Base-by-base conservation (phyloP, 2,797 vertebrate species). In the Sebastes hubbsi region DNA sequence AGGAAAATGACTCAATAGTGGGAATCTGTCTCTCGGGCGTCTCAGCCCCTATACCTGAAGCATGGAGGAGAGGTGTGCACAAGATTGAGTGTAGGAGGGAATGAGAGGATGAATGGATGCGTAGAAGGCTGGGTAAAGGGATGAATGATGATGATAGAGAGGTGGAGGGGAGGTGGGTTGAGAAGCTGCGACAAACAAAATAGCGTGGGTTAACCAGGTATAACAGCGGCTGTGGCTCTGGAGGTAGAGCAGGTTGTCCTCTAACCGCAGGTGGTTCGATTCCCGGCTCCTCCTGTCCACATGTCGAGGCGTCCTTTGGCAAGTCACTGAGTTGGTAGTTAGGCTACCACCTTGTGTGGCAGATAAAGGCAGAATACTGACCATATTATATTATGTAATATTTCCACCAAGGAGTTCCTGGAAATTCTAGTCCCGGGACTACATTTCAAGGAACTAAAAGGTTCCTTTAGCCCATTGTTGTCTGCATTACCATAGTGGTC, bases 121-220 rank as follows among this genome's bases (percentile, higher is more conserved):
- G n/a, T 54, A 16, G 27, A 72, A 24, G 30, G 20, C 14, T 59
- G 18, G 8, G n/a, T 70, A 29, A 77, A 75, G 64, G 59, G 36
- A 61, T 71, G 66, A 63, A 56, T 72, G 67, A 62, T 67, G 63
- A 24, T 58, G 18, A 36, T 76, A 22, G 36, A 49, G 18, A 81
- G 55, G 52, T 14, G 49, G 6, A 63, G 2, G n/a, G 5, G 16
- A 36, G 22, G 3, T 18, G 34, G 59, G 34, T 27, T 59, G 25
- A 56, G 46, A 36, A 77, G 30, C 63, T 36, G 30, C 20, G 18
- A 55, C 67, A 49, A 74, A 60, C 32, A 74, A 14, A 46, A 56
- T 13, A 49, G 18, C 6, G 0, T 42, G 1, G 34, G 24, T 4
- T 38, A 32, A 38, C 12, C 24, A 61, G 25, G 22, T 10, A 27